Percentiles rank a stretch among this genome's conserved stretches.
Evolutionary conservation across 2,113 vertebrate species (phyloP).

Genomic region (Cepphus grylle): DNA sequence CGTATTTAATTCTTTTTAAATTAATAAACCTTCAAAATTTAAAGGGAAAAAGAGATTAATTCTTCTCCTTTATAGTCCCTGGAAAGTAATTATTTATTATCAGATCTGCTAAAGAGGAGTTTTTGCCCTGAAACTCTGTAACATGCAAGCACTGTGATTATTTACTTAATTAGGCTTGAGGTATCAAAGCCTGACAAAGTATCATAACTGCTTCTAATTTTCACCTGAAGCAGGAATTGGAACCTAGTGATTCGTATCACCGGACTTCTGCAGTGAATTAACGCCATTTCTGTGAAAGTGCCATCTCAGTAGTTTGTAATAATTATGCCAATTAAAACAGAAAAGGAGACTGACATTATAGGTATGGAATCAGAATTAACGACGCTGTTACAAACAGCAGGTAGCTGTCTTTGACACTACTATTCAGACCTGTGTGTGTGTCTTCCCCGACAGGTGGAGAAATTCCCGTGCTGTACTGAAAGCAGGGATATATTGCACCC

Average conservation of each 20-base stretch:
- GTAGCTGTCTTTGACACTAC: neutral
- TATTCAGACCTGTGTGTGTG: neutral
- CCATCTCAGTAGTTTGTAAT: neutral
- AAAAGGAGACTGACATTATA: neutral
- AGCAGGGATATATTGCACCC: neutral
- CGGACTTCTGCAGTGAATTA: neutral
- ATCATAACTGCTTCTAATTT: neutral
- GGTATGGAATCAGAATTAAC: neutral
- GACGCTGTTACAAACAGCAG: neutral
- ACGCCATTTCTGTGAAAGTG: neutral
- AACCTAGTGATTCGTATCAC: neutral
- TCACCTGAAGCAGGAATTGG: neutral
- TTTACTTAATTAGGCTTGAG: neutral
- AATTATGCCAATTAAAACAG: neutral
- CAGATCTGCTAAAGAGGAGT: neutral
- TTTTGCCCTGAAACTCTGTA: neutral
- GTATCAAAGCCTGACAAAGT: neutral
- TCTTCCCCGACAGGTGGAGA: neutral
- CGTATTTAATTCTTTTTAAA: neutral
- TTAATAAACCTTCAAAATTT: neutral
- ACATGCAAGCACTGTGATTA: neutral
- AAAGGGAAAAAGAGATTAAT: neutral
- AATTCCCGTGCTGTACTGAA: neutral
- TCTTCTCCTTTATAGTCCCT: neutral
- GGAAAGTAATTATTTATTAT: neutral